These are phyloP conservation scores for Channa argus DNA, from an alignment of 2,113 vertebrate genomes.

Conservation along the genomic window DNA sequence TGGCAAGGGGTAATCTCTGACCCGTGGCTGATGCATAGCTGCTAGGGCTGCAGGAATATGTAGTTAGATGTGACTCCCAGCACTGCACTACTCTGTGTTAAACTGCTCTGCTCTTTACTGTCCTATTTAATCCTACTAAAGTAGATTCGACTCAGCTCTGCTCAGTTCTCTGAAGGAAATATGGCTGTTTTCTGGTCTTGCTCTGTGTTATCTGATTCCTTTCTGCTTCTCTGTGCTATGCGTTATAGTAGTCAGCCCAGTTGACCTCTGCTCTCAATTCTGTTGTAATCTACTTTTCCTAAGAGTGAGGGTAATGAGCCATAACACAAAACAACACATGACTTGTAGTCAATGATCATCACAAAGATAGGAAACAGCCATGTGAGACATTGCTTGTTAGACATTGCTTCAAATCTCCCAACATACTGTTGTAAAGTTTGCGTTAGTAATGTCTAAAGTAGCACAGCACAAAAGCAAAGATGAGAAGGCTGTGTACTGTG, in stretches of 20 bases:
- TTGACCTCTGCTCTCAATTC: slow-evolving; percentile 38
- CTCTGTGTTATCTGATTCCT: slow-evolving; percentile 16
- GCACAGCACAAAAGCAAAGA: neutral
- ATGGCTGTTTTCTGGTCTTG: slow-evolving; percentile 12
- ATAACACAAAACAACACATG: slow-evolving; percentile 55
- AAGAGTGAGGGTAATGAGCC: slow-evolving; percentile 59
- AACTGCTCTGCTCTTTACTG: slow-evolving; percentile 27
- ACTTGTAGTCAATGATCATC: slow-evolving; percentile 51
- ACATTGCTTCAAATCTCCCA: neutral
- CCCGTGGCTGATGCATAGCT: slow-evolving; percentile 48
- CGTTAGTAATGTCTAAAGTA: no score
- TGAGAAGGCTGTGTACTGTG: neutral
- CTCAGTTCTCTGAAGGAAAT: slow-evolving; percentile 16
- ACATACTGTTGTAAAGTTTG: no score
- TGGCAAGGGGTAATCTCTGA: slow-evolving; percentile 44
- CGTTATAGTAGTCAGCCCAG: slow-evolving; percentile 18
- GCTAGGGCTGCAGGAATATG: slow-evolving; percentile 32
- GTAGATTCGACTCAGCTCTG: slow-evolving; percentile 23
- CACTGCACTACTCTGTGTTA: slow-evolving; percentile 8
- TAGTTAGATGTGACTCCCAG: slow-evolving; percentile 41
- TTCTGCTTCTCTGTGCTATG: slow-evolving; percentile 2
- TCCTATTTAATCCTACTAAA: slow-evolving; percentile 29
- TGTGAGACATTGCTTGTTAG: slow-evolving; percentile 15
- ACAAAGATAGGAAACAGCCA: slow-evolving; percentile 24
- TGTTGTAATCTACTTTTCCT: slow-evolving; percentile 55